Percentiles rank a stretch among this genome's conserved stretches.
Conservation (phyloP, 2,888 invertebrate genomes). For the Limnephilus lunatus region DNA sequence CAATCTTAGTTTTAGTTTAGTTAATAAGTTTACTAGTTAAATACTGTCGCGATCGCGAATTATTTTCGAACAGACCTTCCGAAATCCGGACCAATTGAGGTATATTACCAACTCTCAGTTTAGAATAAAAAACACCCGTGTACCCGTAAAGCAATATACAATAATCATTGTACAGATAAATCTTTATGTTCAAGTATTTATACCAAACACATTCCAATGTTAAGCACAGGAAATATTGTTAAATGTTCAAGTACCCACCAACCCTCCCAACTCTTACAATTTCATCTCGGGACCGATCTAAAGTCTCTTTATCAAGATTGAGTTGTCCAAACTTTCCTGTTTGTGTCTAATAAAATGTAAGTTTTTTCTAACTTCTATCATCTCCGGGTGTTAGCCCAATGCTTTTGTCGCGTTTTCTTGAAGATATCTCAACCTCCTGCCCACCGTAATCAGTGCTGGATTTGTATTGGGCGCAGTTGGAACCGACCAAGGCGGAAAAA, state of each 20-base stretch:
- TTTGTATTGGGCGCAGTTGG: not conserved
- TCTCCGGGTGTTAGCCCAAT: not conserved
- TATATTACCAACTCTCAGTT: no score
- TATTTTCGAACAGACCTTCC: no score
- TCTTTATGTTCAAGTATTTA: not conserved
- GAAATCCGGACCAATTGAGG: no score
- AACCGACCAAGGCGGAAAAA: not conserved
- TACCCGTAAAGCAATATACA: no score
- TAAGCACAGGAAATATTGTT: not conserved
- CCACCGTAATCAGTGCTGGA: not conserved
- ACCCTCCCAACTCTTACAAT: not conserved
- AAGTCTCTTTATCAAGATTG: not conserved
- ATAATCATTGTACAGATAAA: not conserved
- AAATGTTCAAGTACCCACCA: not conserved
- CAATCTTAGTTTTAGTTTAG: no score
- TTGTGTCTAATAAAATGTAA: not conserved
- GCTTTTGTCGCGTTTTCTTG: not conserved
- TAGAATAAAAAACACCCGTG: no score
- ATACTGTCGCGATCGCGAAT: no score
- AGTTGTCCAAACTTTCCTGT: not conserved
- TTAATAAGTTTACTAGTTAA: no score
- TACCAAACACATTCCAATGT: no score
- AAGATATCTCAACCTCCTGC: not conserved
- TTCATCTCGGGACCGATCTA: not conserved
- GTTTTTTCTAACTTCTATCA: not conserved